Evolutionary conservation across 2,113 vertebrate genomes (phyloP).

Genomic region (Lamprologus sp.): DNA sequence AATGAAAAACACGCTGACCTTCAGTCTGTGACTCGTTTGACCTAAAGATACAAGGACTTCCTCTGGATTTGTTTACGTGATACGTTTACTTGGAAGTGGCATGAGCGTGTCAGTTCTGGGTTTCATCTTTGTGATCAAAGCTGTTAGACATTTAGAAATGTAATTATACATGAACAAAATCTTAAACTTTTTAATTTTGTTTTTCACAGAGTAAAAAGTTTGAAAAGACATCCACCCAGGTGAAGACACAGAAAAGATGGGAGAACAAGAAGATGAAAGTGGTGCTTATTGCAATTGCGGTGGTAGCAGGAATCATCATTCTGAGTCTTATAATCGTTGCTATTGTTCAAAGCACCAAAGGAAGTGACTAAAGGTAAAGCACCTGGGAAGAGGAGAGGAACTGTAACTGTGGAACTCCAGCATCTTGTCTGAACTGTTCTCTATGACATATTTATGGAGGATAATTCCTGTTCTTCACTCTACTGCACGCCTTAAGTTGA

Average conservation of each 20-base stretch:
- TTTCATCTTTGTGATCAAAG: not conserved
- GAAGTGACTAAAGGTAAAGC: not conserved
- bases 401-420: not conserved
- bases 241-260: conserved; percentile 61
- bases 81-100: not conserved
- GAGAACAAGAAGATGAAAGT: conserved; percentile 63
- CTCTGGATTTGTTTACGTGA: not conserved
- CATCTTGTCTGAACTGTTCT: not conserved
- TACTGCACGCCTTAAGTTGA: not conserved
- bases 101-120: not conserved
- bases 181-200: not conserved
- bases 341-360: not conserved
- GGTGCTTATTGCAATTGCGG: conserved; percentile 8
- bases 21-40: not conserved
- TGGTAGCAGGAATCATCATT: not conserved
- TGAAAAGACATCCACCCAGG: conserved; percentile 50
- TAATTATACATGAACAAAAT: not conserved
- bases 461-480: not conserved
- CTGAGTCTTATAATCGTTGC: conserved; percentile 42
- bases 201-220: conserved; percentile 60
- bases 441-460: conserved; percentile 17
- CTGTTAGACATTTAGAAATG: not conserved
- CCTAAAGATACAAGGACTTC: not conserved
- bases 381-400: not conserved
- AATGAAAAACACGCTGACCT: not conserved